Conservation (phyloP, 2,797 vertebrate genomes). For the Danio choprae region DNA sequence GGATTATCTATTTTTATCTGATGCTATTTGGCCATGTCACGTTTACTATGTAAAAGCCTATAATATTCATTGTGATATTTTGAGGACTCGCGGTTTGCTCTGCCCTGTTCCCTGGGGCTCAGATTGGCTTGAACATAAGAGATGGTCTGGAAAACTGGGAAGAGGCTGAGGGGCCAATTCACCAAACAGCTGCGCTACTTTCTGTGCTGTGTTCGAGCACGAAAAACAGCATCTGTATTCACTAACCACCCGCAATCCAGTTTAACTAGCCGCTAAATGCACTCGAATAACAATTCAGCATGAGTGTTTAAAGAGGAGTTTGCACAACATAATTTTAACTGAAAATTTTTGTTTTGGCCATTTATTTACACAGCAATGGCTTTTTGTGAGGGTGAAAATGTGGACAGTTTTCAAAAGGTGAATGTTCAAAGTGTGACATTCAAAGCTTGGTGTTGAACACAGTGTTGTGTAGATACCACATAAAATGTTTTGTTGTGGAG, state of each 20-base stretch:
- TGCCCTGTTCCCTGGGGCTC: slow-evolving; percentile 36
- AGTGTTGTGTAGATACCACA: too few relatives aligned
- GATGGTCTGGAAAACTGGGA: slow-evolving; percentile 37
- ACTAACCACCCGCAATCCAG: not conserved
- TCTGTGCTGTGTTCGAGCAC: not conserved
- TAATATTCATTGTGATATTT: slow-evolving; percentile 34
- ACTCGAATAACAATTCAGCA: not conserved
- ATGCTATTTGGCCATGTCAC: slow-evolving; percentile 25
- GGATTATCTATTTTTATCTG: slow-evolving; percentile 41
- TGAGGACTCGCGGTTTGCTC: slow-evolving; percentile 38
- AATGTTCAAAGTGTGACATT: too few relatives aligned
- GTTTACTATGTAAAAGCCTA: slow-evolving; percentile 3
- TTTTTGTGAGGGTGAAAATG: too few relatives aligned
- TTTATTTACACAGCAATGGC: too few relatives aligned
- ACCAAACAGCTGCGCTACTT: slow-evolving; percentile 39
- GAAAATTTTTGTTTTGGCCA: too few relatives aligned
- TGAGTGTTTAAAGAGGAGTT: not conserved
- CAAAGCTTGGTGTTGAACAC: too few relatives aligned
- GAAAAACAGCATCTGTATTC: not conserved
- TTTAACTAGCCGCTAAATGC: not conserved
- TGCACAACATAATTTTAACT: too few relatives aligned
- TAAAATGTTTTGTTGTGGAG: too few relatives aligned
- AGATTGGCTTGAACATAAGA: slow-evolving; percentile 46
- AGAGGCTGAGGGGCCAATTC: slow-evolving; percentile 15
- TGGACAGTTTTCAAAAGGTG: too few relatives aligned